A percentile compares a stretch with the other conserved stretches of the same genome.
Evolutionary conservation across 2,797 vertebrate species (phyloP).

Genomic region (Taenioides sp.): DNA sequence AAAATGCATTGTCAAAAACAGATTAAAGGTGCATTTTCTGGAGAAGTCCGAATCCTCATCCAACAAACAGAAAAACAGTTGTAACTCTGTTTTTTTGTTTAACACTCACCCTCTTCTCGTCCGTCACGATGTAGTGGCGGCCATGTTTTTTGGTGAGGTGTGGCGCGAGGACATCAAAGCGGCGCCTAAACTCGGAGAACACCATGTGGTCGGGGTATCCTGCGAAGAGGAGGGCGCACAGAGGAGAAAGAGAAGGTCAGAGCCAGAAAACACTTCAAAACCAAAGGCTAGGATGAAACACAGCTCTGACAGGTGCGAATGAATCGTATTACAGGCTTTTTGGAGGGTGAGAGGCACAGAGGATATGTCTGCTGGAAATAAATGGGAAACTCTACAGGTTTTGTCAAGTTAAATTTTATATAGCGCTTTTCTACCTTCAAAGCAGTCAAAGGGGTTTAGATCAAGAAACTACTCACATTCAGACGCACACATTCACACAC

Average conservation of each 20-base stretch:
- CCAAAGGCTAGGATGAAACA: neutral
- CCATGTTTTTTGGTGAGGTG: constrained; percentile 95
- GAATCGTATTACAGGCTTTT: constrained; percentile 3
- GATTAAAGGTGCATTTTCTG: too few species aligned
- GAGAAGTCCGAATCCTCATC: too few species aligned
- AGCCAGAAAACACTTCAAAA: neutral
- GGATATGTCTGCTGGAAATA: neutral
- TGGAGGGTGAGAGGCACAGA: neutral
- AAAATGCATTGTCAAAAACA: too few species aligned
- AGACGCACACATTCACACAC: too few species aligned
- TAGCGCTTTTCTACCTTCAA: too few species aligned
- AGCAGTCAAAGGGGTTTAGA: too few species aligned
- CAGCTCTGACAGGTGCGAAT: constrained; percentile 7
- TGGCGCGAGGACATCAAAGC: constrained; percentile 91
- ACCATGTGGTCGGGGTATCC: constrained; percentile 97
- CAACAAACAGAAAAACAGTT: too few species aligned
- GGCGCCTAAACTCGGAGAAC: constrained; percentile 93
- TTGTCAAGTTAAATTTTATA: too few species aligned
- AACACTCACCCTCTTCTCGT: constrained; percentile 88
- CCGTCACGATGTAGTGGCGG: constrained; percentile 91
- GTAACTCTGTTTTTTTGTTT: too few species aligned
- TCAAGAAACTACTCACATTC: too few species aligned
- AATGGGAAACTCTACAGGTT: too few species aligned
- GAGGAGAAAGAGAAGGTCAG: constrained; percentile 3
- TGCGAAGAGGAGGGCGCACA: constrained; percentile 45